Evolutionary conservation across 2,888 invertebrate genomes (phyloP), one percentile per base, ranked within the genome.

Genomic region (Heliconius cydno): DNA sequence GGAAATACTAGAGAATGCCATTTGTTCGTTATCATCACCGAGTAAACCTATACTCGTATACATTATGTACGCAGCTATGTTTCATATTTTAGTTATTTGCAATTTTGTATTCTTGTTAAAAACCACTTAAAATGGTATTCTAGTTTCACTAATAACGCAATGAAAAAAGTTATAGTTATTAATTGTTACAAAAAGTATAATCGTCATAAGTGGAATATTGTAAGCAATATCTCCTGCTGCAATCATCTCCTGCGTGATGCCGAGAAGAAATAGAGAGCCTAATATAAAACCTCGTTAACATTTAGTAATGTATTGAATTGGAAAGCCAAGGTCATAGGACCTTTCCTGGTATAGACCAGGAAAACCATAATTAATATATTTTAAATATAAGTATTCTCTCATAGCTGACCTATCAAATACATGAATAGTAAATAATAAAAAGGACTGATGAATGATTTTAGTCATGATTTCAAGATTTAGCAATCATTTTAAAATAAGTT

Each of bases 1-100:
- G 74, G 60, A 77, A 79, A 70, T 79, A 79, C 63, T 78, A 82
- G 52, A 77, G 72, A 57, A 73, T 67, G 60, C 28, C 71, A 79
- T 71, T 73, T 67, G 34, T 67, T 65, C 72, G 66, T 72, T 76
- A 63, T 65, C 28, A 46, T 75, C 79, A 41, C 63, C 41, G 52
- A 66, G 68, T 75, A 63, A 38, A 41, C 38, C 19, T 38, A 19
- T 52, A 0, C 30, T 30, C 30, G 30, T 34, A 19, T 52, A 19
- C 65, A 46, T 19, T 2, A 38, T 41, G 10, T 41, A 25, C 63
- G 19, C 7, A 7, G 7, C 19, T 19, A 19, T 52, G 7, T 52
- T 12, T 34, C 34, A 34, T 34, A 34, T 34, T 34, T 30, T 30
- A 30, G 0, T 30, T 30, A 30, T 30, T 30, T 30, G 5, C 30